Evolutionary conservation across 2,797 vertebrate species (phyloP).

Genomic region (Trematomus bernacchii): DNA sequence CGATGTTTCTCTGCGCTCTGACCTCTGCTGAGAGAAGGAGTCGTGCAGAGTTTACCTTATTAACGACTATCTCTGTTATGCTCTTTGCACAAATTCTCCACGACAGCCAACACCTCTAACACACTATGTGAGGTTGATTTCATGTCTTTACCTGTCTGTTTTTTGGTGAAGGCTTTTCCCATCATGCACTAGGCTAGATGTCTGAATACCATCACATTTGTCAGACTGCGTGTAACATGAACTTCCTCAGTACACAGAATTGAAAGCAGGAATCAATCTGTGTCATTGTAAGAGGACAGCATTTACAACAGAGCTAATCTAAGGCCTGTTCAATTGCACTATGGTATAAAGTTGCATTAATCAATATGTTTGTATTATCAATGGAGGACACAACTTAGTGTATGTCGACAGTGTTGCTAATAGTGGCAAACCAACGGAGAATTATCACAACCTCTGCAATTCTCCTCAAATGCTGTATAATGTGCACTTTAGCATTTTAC

Average conservation of each 20-base stretch:
- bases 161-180: neutral
- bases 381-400: neutral
- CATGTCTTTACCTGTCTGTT: neutral
- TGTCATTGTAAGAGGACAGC: neutral
- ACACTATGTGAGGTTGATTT: constrained; percentile 8
- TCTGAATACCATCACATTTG: neutral
- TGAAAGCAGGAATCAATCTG: constrained; percentile 1
- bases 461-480: neutral
- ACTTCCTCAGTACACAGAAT: neutral
- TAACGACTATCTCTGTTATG: constrained; percentile 28
- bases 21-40: constrained; percentile 52
- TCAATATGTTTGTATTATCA: constrained; percentile 1
- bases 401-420: neutral
- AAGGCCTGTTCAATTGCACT: neutral
- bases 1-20: constrained; percentile 38
- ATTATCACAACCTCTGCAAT: neutral
- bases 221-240: neutral
- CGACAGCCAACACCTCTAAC: constrained; percentile 11
- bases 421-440: neutral
- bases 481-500: neutral
- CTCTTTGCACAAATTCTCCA: constrained; percentile 14
- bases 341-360: neutral
- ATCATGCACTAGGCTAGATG: neutral
- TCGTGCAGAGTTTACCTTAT: constrained; percentile 56
- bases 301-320: neutral